phyloP scores from a whole-genome alignment of 1,140 invertebrate species.

The Caenorhabditis briggsae region DNA sequence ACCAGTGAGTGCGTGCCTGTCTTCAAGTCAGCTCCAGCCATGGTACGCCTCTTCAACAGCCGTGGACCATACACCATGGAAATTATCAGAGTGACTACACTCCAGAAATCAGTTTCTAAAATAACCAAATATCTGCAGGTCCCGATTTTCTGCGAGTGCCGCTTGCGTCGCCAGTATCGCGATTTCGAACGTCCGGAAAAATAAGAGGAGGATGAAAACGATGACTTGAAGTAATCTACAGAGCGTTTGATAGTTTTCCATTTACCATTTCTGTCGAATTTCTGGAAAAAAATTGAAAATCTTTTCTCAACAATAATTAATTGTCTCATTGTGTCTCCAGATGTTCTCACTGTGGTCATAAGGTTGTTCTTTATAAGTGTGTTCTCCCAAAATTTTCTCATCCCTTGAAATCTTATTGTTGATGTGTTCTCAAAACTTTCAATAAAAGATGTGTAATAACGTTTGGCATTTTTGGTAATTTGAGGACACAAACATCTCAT shows the following conservation, averaged over 20 bases:
- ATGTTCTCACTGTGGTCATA: no score
- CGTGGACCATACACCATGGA: neutral
- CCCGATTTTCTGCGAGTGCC: constrained; percentile 37
- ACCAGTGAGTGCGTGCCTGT: constrained; percentile 39
- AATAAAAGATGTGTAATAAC: no score
- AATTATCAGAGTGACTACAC: neutral
- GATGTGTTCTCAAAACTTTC: no score
- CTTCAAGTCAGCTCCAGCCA: neutral
- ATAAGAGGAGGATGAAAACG: neutral
- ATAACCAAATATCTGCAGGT: neutral
- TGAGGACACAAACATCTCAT: no score
- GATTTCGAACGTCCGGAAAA: neutral
- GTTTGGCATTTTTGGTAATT: no score
- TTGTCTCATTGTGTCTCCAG: no score
- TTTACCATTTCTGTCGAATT: neutral
- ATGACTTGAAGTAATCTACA: neutral
- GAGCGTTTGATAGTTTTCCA: neutral
- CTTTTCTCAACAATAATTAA: no score
- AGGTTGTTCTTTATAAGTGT: no score
- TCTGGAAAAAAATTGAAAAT: no score
- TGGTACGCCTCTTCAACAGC: neutral
- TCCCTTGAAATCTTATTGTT: no score
- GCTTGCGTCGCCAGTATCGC: constrained; percentile 17
- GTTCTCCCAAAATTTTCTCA: no score
- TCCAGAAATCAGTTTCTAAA: no score